These are phyloP conservation scores for Clunio marinus DNA, from an alignment of 2,888 invertebrate genomes.

Conservation along the genomic window DNA sequence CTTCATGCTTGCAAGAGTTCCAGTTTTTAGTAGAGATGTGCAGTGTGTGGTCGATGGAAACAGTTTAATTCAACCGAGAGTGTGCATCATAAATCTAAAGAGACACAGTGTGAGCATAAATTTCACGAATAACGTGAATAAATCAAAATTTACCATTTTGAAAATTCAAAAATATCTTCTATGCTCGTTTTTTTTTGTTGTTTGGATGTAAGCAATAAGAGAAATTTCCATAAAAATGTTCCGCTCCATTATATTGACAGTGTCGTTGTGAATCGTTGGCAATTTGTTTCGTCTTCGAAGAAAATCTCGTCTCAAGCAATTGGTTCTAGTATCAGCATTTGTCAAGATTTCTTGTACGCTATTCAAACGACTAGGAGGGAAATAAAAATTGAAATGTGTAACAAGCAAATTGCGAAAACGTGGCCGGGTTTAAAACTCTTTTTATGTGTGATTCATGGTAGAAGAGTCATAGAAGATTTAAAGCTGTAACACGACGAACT, in stretches of 20 bases:
- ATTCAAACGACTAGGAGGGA: background rate
- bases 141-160: conserved; percentile 17
- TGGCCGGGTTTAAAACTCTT: background rate
- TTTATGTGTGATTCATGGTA: background rate
- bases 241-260: conserved; percentile 17
- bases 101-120: background rate
- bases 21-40: background rate
- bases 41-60: background rate
- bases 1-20: background rate
- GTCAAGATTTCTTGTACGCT: conserved; percentile 4
- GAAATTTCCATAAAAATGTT: conserved; percentile 4
- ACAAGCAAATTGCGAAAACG: conserved; percentile 1
- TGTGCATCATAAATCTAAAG: background rate
- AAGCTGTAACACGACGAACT: too few relatives aligned
- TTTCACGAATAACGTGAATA: background rate
- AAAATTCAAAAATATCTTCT: too few relatives aligned
- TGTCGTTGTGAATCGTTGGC: conserved; percentile 6
- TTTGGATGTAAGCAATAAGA: background rate
- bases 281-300: conserved; percentile 11
- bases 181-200: too few relatives aligned
- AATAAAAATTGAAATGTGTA: conserved; percentile 13
- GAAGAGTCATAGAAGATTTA: background rate
- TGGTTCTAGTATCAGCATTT: conserved; percentile 16
- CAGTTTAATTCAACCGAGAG: background rate
- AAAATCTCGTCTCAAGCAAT: background rate